These are phyloP conservation scores for Sminthurides aquaticus DNA, from an alignment of 2,888 invertebrate genomes.

Conservation along the genomic window DNA sequence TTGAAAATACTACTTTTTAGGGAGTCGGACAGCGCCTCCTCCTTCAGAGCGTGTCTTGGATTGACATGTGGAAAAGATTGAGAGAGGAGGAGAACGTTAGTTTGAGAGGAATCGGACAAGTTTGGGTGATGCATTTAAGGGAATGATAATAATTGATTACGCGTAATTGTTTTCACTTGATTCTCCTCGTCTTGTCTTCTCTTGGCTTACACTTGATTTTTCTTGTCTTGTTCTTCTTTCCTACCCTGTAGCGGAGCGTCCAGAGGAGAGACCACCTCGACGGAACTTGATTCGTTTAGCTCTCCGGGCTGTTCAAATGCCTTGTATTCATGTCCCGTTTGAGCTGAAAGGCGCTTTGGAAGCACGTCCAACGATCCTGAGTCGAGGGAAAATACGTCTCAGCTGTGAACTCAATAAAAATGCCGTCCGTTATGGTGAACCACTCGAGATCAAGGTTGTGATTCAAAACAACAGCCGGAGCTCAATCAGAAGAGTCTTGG, in stretches of 20 bases:
- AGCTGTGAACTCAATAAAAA: slow-evolving; percentile 74
- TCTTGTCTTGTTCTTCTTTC: too few relatives aligned
- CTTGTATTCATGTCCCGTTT: slow-evolving; percentile 30
- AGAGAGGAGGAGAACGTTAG: too few relatives aligned
- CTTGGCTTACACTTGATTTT: too few relatives aligned
- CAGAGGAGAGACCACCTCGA: slow-evolving; percentile 72
- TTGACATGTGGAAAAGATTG: too few relatives aligned
- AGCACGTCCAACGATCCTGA: slow-evolving; percentile 53
- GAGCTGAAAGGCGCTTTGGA: slow-evolving; percentile 35
- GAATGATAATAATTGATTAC: too few relatives aligned
- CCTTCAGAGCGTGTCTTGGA: too few relatives aligned
- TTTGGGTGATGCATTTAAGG: too few relatives aligned
- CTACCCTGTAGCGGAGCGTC: slow-evolving; percentile 67
- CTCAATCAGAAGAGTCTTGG: slow-evolving; percentile 75
- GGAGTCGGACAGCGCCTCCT: too few relatives aligned
- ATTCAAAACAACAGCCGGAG: slow-evolving; percentile 75
- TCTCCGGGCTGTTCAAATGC: slow-evolving; percentile 56
- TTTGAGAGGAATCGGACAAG: too few relatives aligned
- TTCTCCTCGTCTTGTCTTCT: too few relatives aligned
- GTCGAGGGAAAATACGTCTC: slow-evolving; percentile 71
- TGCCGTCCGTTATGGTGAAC: slow-evolving; percentile 75
- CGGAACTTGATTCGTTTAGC: slow-evolving; percentile 77
- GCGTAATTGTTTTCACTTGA: too few relatives aligned
- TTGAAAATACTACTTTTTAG: too few relatives aligned
- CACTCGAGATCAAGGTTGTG: slow-evolving; percentile 64